Conservation (phyloP, 2,888 invertebrate genomes). For the Phyllotreta striolata region DNA sequence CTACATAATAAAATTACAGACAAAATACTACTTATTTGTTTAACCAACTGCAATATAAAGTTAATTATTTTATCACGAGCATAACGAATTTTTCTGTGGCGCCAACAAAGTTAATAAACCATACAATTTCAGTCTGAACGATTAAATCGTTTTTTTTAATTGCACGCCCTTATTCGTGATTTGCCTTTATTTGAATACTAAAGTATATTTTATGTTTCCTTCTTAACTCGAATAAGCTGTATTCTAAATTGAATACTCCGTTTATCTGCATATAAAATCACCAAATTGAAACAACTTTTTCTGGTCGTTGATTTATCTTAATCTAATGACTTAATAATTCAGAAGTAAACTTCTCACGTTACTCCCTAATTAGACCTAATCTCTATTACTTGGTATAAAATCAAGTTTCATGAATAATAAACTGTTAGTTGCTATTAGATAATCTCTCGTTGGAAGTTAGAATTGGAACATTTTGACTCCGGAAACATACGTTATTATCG, state of each 20-base stretch:
- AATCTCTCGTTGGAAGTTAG: slow-evolving; percentile 17
- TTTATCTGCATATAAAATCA: background rate
- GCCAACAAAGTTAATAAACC: too few relatives aligned
- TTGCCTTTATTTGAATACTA: too few relatives aligned
- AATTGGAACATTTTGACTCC: slow-evolving; percentile 3
- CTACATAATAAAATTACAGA: too few relatives aligned
- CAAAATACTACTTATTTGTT: too few relatives aligned
- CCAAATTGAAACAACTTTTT: slow-evolving; percentile 2
- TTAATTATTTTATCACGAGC: too few relatives aligned
- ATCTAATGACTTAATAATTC: slow-evolving; percentile 15
- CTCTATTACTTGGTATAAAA: slow-evolving; percentile 27
- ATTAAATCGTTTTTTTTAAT: too few relatives aligned
- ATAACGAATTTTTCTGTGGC: too few relatives aligned
- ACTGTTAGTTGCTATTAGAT: slow-evolving; percentile 14
- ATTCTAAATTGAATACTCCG: background rate
- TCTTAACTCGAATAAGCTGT: background rate
- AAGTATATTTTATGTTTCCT: too few relatives aligned
- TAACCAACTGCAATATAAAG: too few relatives aligned
- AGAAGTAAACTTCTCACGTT: slow-evolving; percentile 17
- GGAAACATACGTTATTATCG: background rate
- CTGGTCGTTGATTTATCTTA: background rate
- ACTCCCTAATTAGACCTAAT: slow-evolving; percentile 32
- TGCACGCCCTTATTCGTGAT: too few relatives aligned
- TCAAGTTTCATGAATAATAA: slow-evolving; percentile 34
- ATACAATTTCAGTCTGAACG: too few relatives aligned